Evolutionary conservation across 2,113 vertebrate genomes (phyloP), one percentile per base, ranked within the genome.

Genomic region (Nipponia nippon): DNA sequence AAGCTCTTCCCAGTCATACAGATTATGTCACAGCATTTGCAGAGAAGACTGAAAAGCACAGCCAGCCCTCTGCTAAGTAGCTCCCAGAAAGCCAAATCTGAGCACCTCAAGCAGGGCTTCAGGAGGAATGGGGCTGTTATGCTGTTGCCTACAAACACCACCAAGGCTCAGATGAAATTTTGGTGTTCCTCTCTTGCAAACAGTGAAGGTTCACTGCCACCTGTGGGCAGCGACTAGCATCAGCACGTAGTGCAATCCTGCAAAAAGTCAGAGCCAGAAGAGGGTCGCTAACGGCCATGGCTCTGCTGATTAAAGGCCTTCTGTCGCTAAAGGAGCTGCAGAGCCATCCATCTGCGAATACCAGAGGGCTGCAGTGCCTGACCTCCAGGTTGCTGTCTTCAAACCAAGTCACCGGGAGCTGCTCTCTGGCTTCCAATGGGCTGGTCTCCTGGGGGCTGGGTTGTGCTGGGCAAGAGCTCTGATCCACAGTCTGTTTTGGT

Each of bases 161-260:
- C 6, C 16, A 11, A 50, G 61, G 15, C 55, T 50, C 8, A 2
- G 63, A 67, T 44, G 59, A 4, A 7, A 34, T 3, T 3, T 7
- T 42, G 53, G 34, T 12, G 12, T 4, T 34, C 15, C 11, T 10
- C 16, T 15, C 29, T 7, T 7, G 17, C 56, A 12, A 92, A 49
- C 12, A 18, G 55, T 40, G 97, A 98, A 97, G 73, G 91, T 67
- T 95, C 96, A 96, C 97, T 98, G 98, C 97, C 98, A 97, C 90
- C 98, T 98, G 97, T 96, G 95, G 98, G 97, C 94, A 91, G 90
- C 47, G 12, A 36, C 2, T 9, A 71, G 97, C 91, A 97, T 25
- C 75, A n/a, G 80, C 73, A 38, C 27, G 3, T 9, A 2, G 26
- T 0, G 87, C 19, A 4, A 25, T 9, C 38, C 50, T 3, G 59